A percentile compares a stretch with the other conserved stretches of the same genome.
Evolutionary conservation across 2,888 invertebrate species (phyloP).

Genomic region (Aleiodes testaceus): DNA sequence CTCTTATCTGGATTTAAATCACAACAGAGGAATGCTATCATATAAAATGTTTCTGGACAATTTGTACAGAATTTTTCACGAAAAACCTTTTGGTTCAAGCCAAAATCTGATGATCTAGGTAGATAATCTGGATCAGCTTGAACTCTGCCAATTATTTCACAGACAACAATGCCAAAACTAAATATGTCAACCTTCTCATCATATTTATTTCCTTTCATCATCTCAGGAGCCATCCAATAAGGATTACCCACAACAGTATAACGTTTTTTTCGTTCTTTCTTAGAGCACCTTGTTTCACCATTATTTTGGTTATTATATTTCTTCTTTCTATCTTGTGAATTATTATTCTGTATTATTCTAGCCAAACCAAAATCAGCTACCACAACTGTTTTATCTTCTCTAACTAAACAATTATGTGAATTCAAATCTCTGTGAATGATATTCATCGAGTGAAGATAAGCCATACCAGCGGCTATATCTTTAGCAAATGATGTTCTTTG

Average conservation of each 20-base stretch:
- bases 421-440: conserved; percentile 96
- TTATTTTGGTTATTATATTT: conserved; percentile 67
- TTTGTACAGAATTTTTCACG: conserved; percentile 87
- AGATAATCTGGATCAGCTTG: conserved; percentile 96
- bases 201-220: conserved; percentile 97
- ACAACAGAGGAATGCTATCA: conserved; percentile 92
- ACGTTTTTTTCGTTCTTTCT: conserved; percentile 84
- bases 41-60: conserved; percentile 91
- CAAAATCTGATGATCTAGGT: conserved; percentile 93
- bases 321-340: conserved; percentile 67
- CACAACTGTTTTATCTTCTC: conserved; percentile 92
- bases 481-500: conserved; percentile 89
- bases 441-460: conserved; percentile 94
- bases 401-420: conserved; percentile 94
- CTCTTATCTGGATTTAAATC: conserved; percentile 92
- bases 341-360: conserved; percentile 80
- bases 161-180: conserved; percentile 95
- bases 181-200: conserved; percentile 98
- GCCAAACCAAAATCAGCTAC: conserved; percentile 97
- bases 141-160: conserved; percentile 96
- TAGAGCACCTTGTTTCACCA: conserved; percentile 75
- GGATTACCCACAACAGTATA: conserved; percentile 98
- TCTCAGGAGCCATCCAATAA: conserved; percentile 99
- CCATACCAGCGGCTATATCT: conserved; percentile 95
- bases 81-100: conserved; percentile 89